A percentile compares a stretch with the other conserved stretches of the same genome.
Evolutionary conservation across 2,888 invertebrate species (phyloP).

Genomic region (Noctua fimbriata): DNA sequence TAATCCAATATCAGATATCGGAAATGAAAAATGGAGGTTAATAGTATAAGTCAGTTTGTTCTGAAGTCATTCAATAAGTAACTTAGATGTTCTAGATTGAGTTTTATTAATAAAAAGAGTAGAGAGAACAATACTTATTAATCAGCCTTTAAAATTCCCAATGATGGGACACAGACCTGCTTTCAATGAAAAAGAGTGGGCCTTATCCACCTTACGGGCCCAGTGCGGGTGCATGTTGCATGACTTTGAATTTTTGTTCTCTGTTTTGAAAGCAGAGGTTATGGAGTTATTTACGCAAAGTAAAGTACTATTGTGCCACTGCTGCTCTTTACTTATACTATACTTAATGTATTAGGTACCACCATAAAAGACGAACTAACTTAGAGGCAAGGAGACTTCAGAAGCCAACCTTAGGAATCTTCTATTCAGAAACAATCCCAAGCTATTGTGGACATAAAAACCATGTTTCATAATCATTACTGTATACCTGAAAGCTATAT

Average conservation of each 20-base stretch:
- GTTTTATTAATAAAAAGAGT: background rate
- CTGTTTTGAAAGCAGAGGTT: background rate
- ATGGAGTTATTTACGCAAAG: background rate
- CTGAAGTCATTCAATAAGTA: background rate
- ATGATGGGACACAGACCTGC: background rate
- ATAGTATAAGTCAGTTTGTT: background rate
- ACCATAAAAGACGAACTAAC: background rate
- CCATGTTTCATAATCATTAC: background rate
- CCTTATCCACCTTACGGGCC: too few species aligned
- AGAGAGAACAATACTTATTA: background rate
- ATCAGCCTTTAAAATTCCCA: background rate
- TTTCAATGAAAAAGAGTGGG: background rate
- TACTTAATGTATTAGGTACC: too few species aligned
- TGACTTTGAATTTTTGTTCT: background rate
- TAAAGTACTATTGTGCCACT: background rate
- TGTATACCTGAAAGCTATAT: background rate
- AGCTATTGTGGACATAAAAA: background rate
- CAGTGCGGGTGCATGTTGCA: too few species aligned
- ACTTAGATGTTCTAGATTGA: background rate
- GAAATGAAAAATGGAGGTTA: constrained; percentile 12
- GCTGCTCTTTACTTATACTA: too few species aligned
- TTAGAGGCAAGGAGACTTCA: background rate
- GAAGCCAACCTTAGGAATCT: background rate
- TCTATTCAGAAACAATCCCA: background rate
- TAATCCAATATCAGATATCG: constrained; percentile 4